phyloP scores from a whole-genome alignment of 2,888 invertebrate genomes.

The Malthinus seriepunctatus region DNA sequence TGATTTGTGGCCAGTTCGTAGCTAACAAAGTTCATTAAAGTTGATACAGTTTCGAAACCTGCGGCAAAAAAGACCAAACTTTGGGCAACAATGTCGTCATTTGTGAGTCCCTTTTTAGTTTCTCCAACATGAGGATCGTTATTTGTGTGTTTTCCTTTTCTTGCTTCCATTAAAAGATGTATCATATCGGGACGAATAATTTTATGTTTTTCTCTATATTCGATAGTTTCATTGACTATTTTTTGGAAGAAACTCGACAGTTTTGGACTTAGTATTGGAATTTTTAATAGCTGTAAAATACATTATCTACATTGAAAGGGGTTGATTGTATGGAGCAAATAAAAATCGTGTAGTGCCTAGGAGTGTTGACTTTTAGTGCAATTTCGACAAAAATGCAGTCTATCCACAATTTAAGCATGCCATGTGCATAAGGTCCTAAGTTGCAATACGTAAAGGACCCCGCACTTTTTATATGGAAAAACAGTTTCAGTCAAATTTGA shows the following conservation, averaged over 20 bases:
- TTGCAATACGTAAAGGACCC: too few species aligned
- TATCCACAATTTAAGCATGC: too few species aligned
- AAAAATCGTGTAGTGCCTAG: too few species aligned
- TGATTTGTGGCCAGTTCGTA: slow-evolving; percentile 62
- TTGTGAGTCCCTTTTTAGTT: slow-evolving; percentile 30
- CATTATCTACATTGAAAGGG: too few species aligned
- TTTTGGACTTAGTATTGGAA: slow-evolving; percentile 19
- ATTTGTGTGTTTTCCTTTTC: slow-evolving; percentile 42
- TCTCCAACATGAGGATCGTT: background rate
- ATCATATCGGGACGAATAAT: slow-evolving; percentile 53
- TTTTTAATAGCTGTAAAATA: slow-evolving; percentile 14
- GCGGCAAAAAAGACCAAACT: slow-evolving; percentile 56
- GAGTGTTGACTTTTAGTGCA: background rate
- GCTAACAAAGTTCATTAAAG: slow-evolving; percentile 29
- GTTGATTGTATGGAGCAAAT: too few species aligned
- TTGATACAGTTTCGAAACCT: slow-evolving; percentile 56
- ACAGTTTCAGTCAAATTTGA: too few species aligned
- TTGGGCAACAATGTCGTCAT: slow-evolving; percentile 61
- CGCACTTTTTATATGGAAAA: too few species aligned
- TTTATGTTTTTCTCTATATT: slow-evolving; percentile 32
- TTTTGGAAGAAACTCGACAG: slow-evolving; percentile 33
- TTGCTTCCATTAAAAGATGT: slow-evolving; percentile 60
- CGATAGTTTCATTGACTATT: slow-evolving; percentile 33
- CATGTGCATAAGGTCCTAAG: too few species aligned
- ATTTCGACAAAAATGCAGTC: too few species aligned